Percentiles rank a stretch among this genome's conserved stretches.
Conservation (phyloP, 2,797 vertebrate genomes). For the Okamejei kenojei region DNA sequence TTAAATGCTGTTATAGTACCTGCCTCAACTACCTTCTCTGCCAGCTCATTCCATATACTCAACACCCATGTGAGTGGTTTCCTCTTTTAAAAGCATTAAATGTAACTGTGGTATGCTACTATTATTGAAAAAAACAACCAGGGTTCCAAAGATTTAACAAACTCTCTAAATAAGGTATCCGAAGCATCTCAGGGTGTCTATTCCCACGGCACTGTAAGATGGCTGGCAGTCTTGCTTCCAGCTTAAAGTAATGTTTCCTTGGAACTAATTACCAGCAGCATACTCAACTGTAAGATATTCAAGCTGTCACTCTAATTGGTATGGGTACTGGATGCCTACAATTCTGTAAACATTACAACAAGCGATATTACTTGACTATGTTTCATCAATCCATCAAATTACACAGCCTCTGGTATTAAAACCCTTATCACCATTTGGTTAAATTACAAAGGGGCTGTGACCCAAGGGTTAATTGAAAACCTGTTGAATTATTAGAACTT, state of each 20-base stretch:
- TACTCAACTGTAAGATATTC: background rate
- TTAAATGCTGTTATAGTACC: too few species aligned
- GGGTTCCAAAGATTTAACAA: background rate
- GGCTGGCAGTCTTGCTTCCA: background rate
- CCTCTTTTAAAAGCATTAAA: background rate
- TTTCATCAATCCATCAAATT: conserved; percentile 21
- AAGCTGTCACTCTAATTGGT: conserved; percentile 8
- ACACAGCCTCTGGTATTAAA: conserved; percentile 8
- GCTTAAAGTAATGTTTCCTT: background rate
- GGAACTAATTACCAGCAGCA: background rate
- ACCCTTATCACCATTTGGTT: conserved; percentile 12
- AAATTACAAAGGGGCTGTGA: background rate
- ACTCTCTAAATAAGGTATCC: background rate
- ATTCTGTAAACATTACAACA: background rate
- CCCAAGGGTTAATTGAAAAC: conserved; percentile 3
- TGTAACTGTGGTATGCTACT: too few species aligned
- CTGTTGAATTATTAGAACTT: conserved; percentile 6
- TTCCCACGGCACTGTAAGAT: background rate
- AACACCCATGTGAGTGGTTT: background rate
- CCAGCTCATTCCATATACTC: background rate
- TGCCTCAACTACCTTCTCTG: too few species aligned
- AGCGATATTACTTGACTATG: background rate
- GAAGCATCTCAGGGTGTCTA: background rate
- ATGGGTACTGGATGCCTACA: background rate
- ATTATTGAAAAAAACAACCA: background rate